Base-by-base conservation (phyloP, 2,888 invertebrate genomes). In the Dusona sp. region DNA sequence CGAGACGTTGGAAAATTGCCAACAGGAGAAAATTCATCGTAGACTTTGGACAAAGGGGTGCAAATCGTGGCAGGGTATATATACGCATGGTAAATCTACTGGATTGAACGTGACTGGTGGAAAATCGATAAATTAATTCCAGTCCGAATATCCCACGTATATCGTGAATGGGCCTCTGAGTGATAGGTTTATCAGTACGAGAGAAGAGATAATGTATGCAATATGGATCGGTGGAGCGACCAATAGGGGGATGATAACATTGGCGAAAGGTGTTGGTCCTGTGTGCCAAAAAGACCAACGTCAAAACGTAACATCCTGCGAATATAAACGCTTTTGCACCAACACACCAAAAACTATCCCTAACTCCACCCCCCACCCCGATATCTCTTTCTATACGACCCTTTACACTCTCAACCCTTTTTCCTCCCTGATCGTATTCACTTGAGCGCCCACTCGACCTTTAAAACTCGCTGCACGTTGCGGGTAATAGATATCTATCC, bases 311-410 rank as follows among this genome's bases (percentile, higher is more conserved):
- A 84, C 90, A 90, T 89, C 83, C 87, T 85, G 87, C 89, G 91
- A 91, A 91, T 91, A 91, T 90, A 89, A 91, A 91, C 90, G 90
- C 88, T 72, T 78, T 72, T 80, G 74, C 74, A 79, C 74, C 54
- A 38, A 16, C 45, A 42, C 68, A 29, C 61, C 51, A 67, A 48
- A 73, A 73, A 70, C 70, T 64, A 51, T 64, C 77, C 48, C 45
- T 25, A 45, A 33, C 67, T 38, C 72, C 51, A 38, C 33, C 70
- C 70, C 73, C 79, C 64, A 70, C 45, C 48, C 51, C 16, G 33
- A 38, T 29, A 16, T 22, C 38, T 57, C 70, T 67, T 61, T 81
- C 86, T 64, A n/a, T 48, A 48, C n/a, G 70, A 33, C 70, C 48
- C 70, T 70, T 70, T 4, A 57, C 61, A 6, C 45, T 79, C 64